A percentile compares a stretch with the other conserved stretches of the same genome.
phyloP scores from a whole-genome alignment of 2,888 invertebrate genomes.

The Tipula vernalis region DNA sequence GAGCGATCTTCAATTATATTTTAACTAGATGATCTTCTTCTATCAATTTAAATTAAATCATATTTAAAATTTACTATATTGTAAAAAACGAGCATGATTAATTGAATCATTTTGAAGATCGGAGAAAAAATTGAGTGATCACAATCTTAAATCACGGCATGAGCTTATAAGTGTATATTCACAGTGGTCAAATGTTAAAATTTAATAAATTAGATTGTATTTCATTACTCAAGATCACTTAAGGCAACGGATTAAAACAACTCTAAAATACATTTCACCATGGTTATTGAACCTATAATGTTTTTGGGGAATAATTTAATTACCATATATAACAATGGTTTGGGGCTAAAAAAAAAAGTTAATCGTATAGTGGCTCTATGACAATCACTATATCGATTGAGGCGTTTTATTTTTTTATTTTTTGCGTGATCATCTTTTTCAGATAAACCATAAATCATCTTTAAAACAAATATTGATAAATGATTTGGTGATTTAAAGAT shows the following conservation, averaged over 20 bases:
- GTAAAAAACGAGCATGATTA: background rate
- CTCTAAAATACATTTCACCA: background rate
- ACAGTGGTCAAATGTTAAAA: background rate
- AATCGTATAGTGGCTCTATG: background rate
- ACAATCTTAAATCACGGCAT: background rate
- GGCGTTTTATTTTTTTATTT: too few relatives aligned
- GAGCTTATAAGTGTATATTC: background rate
- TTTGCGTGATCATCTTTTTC: background rate
- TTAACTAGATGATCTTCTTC: background rate
- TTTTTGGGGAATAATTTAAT: background rate
- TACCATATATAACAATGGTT: background rate
- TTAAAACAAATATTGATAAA: background rate
- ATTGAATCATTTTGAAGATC: background rate
- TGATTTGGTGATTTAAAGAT: background rate
- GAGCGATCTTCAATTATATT: background rate
- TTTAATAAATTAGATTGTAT: background rate
- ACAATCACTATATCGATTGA: background rate
- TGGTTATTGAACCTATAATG: background rate
- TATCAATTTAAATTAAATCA: background rate
- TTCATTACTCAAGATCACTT: background rate
- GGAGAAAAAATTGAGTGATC: background rate
- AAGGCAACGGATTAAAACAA: background rate
- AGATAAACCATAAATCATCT: background rate
- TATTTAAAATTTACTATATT: background rate
- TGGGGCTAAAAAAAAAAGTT: background rate